Percentiles rank a stretch among this genome's conserved stretches.
phyloP scores from a whole-genome alignment of 2,113 vertebrate genomes.

The Otus sunia region DNA sequence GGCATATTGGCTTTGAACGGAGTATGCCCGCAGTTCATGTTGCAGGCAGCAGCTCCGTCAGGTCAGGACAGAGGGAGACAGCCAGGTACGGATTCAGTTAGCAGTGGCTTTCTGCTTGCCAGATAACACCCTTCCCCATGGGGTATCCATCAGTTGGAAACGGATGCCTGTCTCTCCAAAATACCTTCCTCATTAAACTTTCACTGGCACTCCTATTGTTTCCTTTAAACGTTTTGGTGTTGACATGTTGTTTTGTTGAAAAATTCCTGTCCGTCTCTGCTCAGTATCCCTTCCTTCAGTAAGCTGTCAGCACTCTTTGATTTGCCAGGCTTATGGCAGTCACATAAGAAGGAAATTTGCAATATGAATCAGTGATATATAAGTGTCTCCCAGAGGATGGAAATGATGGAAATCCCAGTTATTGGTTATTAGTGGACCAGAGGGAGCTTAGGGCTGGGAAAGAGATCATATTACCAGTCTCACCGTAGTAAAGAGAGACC shows the following conservation, averaged over 20 bases:
- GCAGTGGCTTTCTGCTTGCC: background rate
- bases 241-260: constrained; percentile 40
- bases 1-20: background rate
- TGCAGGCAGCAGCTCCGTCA: background rate
- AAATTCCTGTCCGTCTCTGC: constrained; percentile 24
- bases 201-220: background rate
- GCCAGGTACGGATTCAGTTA: background rate
- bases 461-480: constrained; percentile 26
- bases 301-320: constrained; percentile 19
- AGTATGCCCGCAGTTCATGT: background rate
- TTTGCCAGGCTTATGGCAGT: background rate
- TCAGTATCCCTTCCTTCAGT: constrained; percentile 17
- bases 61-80: background rate
- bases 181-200: constrained; percentile 21
- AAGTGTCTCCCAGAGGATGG: constrained; percentile 10
- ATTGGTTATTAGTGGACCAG: constrained; percentile 45
- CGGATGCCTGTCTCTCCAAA: background rate
- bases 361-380: background rate
- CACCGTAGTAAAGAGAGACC: constrained; percentile 2
- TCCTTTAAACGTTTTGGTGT: constrained; percentile 20
- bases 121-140: background rate
- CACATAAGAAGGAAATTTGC: background rate
- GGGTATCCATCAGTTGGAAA: background rate
- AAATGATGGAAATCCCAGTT: constrained; percentile 55
- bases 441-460: constrained; percentile 27